Evolutionary conservation across 2,888 invertebrate genomes (phyloP), one percentile per base, ranked within the genome.

Genomic region (Anticlea derivata): DNA sequence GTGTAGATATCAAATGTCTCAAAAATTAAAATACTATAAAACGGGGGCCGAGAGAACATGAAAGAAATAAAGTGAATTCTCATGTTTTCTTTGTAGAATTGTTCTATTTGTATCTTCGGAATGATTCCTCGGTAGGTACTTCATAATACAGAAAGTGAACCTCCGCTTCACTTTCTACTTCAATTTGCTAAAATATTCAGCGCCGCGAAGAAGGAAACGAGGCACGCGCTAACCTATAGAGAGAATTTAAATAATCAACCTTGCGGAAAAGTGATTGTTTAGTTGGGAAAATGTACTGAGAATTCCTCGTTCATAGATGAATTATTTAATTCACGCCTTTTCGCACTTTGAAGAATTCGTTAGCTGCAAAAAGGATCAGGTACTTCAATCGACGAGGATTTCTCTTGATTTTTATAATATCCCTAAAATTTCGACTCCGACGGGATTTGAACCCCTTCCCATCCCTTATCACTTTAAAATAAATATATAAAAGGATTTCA

Each of bases 101-200:
- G 12, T 31, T 10, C 13, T 4, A 2, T 7, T 27, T 26, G 12
- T 38, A n/a, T 7, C 17, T 23, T 12, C 11, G 7, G 13, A 10
- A 5, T 29, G 13, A 38, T 8, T 26, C 22, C n/a, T n/a, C n/a
- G n/a, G n/a, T n/a, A n/a, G n/a, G 30, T 29, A 11, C 40, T 39
- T 30, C 40, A 39, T 29, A 39, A 23, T 22, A 40, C 23, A 22
- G 41, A 7, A 31, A 41, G 8, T 12, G 1, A 31, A 31, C 8
- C 5, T 7, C 5, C 6, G 7, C 23, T 40, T 2, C 11, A 11
- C 10, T 27, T 30, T 20, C 7, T 22, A 27, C 30, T 44, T 51
- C 39, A 40, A 50, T 47, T 35, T 38, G 27, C 13, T 52, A 11
- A 40, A 51, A 40, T 45, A 50, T 40, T 50, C 50, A 50, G 20